A percentile compares a stretch with the other conserved stretches of the same genome.
phyloP scores from a whole-genome alignment of 2,888 invertebrate genomes.

The Laothoe populi region DNA sequence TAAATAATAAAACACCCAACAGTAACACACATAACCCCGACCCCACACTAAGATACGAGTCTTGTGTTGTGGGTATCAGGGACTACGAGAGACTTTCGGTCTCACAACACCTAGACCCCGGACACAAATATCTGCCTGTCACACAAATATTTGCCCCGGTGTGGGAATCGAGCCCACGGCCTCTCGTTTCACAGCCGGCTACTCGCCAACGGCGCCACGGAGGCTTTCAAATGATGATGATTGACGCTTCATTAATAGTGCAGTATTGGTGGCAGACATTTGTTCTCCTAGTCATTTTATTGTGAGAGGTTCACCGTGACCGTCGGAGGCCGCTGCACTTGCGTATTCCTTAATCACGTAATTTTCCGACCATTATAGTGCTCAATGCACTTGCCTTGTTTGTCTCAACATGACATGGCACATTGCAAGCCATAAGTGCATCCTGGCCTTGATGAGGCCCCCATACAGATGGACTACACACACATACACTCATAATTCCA shows the following conservation, averaged over 20 bases:
- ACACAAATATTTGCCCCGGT: too few relatives aligned
- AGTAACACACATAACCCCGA: too few relatives aligned
- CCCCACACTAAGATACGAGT: too few relatives aligned
- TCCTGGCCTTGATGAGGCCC: slow-evolving; percentile 54
- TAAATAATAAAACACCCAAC: too few relatives aligned
- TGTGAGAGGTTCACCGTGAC: slow-evolving; percentile 75
- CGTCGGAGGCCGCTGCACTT: slow-evolving; percentile 56
- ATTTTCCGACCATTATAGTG: slow-evolving; percentile 62
- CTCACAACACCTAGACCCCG: too few relatives aligned
- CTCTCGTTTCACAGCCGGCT: too few relatives aligned
- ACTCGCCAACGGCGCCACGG: too few relatives aligned
- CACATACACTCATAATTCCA: slow-evolving; percentile 25
- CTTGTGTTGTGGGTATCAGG: too few relatives aligned
- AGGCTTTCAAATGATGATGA: too few relatives aligned
- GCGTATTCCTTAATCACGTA: slow-evolving; percentile 61
- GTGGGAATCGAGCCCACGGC: too few relatives aligned
- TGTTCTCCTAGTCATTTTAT: slow-evolving; percentile 60
- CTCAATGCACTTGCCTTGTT: slow-evolving; percentile 72
- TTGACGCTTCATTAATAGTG: slow-evolving; percentile 39
- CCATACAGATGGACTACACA: slow-evolving; percentile 41
- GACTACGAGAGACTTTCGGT: too few relatives aligned
- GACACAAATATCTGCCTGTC: too few relatives aligned
- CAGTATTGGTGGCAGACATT: slow-evolving; percentile 59
- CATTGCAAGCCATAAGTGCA: slow-evolving; percentile 62
- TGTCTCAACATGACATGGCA: slow-evolving; percentile 62